Percentiles rank a stretch among this genome's conserved stretches.
These are phyloP conservation scores for Trogon surrucura DNA, from an alignment of 2,113 vertebrate species.

Conservation along the genomic window DNA sequence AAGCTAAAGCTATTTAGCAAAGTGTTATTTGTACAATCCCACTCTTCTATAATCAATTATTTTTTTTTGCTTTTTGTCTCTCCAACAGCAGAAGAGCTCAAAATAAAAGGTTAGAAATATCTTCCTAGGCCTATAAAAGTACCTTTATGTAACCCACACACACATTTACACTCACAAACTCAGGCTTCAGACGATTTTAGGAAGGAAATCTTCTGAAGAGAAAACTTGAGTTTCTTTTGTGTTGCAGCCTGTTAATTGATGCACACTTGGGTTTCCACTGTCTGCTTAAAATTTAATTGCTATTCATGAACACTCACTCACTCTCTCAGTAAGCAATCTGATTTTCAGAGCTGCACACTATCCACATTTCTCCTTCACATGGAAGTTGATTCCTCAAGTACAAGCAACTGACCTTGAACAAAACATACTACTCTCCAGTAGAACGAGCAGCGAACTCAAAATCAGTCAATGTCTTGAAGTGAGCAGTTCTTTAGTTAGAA, in stretches of 20 bases:
- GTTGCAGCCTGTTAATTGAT: not conserved
- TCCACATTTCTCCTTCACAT: not conserved
- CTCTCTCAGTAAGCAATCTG: not conserved
- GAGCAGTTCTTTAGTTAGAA: not conserved
- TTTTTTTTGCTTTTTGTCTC: not conserved
- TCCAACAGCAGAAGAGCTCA: not conserved
- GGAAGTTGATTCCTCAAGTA: not conserved
- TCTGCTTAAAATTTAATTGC: not conserved
- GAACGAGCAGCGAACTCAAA: not conserved
- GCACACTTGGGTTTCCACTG: not conserved
- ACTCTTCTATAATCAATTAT: not conserved
- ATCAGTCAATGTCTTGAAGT: not conserved
- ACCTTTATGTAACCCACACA: not conserved
- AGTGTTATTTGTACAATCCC: not conserved
- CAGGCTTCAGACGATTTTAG: rapidly evolving
- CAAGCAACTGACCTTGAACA: not conserved
- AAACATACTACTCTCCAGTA: not conserved
- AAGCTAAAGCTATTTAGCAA: not conserved
- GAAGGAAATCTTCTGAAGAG: not conserved
- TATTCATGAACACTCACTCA: not conserved
- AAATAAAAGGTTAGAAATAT: not conserved
- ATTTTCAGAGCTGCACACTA: not conserved
- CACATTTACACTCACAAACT: not conserved
- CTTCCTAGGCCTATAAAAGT: not conserved
- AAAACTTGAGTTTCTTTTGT: not conserved